phyloP scores from a whole-genome alignment of 2,797 vertebrate genomes.

The Hirundo rustica region DNA sequence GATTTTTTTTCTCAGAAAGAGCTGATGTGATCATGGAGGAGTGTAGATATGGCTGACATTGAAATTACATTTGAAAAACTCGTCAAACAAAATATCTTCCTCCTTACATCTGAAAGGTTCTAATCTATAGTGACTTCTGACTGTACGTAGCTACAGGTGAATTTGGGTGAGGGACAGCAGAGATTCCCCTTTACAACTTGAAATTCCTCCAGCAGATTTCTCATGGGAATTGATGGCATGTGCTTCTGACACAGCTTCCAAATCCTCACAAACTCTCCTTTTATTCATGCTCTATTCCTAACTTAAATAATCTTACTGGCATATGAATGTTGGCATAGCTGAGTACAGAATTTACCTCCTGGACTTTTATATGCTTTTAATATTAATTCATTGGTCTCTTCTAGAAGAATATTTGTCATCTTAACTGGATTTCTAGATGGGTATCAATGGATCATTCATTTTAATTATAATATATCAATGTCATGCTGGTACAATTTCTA shows the following conservation, averaged over 20 bases:
- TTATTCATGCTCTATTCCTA: not conserved
- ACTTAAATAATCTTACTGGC: not conserved
- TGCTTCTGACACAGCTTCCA: not conserved
- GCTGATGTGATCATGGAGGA: not conserved
- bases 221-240: not conserved
- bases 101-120: not conserved
- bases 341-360: not conserved
- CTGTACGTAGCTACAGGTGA: not conserved
- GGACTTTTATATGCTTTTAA: not conserved
- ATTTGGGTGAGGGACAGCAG: not conserved
- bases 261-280: not conserved
- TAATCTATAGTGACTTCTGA: not conserved
- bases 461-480: slow-evolving; percentile 56
- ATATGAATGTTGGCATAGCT: not conserved
- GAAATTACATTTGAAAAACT: not conserved
- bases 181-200: not conserved
- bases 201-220: not conserved
- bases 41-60: not conserved
- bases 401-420: slow-evolving; percentile 40
- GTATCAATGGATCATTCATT: slow-evolving; percentile 57
- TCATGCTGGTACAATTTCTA: slow-evolving; percentile 8
- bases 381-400: not conserved
- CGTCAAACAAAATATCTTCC: not conserved
- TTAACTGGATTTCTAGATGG: slow-evolving; percentile 56
- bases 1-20: not conserved